These are phyloP conservation scores for Glandiceps talaboti DNA, from an alignment of 53 echinoderm and acorn worm genomes.

Conservation along the genomic window DNA sequence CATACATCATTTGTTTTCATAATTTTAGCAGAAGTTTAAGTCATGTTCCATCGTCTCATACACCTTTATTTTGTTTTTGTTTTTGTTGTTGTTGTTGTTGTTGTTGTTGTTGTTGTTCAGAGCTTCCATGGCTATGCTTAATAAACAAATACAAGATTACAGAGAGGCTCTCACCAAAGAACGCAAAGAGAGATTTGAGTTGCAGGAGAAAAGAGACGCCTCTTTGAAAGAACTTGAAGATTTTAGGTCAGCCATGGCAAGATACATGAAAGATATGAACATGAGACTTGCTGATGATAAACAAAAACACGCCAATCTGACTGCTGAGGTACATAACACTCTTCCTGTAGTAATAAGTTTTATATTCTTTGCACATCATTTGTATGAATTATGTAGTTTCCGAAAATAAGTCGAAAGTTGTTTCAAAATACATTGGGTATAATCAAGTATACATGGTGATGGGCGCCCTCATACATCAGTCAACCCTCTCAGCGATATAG, in stretches of 20 bases:
- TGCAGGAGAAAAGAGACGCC: slow-evolving; percentile 80
- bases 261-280: slow-evolving; percentile 81
- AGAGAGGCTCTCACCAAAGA: slow-evolving; percentile 73
- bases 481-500: too few species aligned
- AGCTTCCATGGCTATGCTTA: slow-evolving; percentile 60
- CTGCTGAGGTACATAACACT: slow-evolving; percentile 71
- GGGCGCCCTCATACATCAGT: too few species aligned
- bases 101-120: slow-evolving; percentile 24
- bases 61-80: background rate
- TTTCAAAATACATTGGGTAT: too few species aligned
- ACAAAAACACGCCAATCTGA: slow-evolving; percentile 76
- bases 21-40: too few species aligned
- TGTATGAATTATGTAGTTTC: too few species aligned
- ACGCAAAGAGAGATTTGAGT: slow-evolving; percentile 84
- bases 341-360: too few species aligned
- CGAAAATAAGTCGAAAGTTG: too few species aligned
- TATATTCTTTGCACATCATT: too few species aligned
- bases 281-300: slow-evolving; percentile 71
- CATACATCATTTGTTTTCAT: too few species aligned
- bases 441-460: too few species aligned
- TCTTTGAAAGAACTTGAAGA: slow-evolving; percentile 70
- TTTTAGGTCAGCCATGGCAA: slow-evolving; percentile 63
- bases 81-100: background rate
- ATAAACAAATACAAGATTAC: slow-evolving; percentile 69
- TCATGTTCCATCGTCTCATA: background rate